Evolutionary conservation across 2,888 invertebrate genomes (phyloP).

Genomic region (Campopleginae sp.): DNA sequence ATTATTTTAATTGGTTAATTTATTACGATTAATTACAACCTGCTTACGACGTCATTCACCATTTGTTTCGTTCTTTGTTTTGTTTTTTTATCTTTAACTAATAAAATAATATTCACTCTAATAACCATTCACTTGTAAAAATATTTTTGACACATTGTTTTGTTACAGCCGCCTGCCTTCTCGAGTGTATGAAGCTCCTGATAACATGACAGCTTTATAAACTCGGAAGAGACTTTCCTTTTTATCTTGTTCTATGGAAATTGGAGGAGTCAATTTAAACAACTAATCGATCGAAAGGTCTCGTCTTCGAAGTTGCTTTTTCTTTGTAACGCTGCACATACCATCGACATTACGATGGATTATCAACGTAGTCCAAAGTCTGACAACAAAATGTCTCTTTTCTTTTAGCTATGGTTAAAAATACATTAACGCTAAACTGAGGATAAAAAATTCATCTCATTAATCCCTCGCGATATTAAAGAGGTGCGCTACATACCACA

Average conservation of each 20-base stretch:
- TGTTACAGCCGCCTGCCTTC: background rate
- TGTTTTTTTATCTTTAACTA: background rate
- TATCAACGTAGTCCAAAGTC: background rate
- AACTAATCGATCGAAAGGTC: background rate
- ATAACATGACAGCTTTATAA: background rate
- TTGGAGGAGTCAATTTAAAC: background rate
- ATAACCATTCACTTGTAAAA: slow-evolving; percentile 9
- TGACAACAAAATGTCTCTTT: background rate
- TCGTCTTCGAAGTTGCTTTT: background rate
- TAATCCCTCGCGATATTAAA: background rate
- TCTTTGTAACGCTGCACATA: background rate
- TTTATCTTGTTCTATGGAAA: background rate
- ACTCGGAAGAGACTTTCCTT: background rate
- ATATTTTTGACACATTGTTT: slow-evolving; percentile 10
- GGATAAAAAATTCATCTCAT: background rate
- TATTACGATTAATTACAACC: slow-evolving; percentile 15
- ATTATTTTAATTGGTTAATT: slow-evolving; percentile 5
- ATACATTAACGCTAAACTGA: background rate
- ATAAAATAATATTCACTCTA: slow-evolving; percentile 2
- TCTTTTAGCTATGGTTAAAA: background rate
- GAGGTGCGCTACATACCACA: too few relatives aligned
- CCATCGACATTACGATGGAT: background rate
- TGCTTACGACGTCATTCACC: slow-evolving; percentile 1
- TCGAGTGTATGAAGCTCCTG: background rate
- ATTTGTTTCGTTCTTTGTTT: background rate